Evolutionary conservation across 2,888 invertebrate genomes (phyloP), one percentile per base, ranked within the genome.

Genomic region (Sinopyrophorus schimmeli): DNA sequence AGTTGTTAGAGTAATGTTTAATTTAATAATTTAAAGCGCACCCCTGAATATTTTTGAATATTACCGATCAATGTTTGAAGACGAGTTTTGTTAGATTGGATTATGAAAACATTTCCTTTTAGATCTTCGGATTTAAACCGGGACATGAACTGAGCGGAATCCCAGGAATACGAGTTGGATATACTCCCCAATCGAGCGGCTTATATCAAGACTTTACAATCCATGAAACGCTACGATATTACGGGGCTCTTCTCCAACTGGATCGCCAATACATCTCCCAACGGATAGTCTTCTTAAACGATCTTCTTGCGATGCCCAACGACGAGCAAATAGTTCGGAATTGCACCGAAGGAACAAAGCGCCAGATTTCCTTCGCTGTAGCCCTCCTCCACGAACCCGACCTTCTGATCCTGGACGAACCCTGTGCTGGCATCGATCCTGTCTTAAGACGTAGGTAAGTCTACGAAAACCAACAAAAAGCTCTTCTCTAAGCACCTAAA

Each of bases 401-500:
- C 68, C 73, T 95, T 18, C 76, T 95, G 15, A 92, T 95, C 47
- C 73, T 95, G 61, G 94, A 95, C 66, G 94, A 95, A 67, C 94
- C 94, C 0, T 94, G 93, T 0, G 93, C 92, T 9, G 94, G 94
- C 0, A 77, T 94, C 43, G 94, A 94, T 75, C 94, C 94, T 1
- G 80, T 93, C 55, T 74, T 94, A 40, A 80, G 90, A 69, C 87
- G 89, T 71, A 83, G 83, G 89, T 87, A 70, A 73, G 27, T 30
- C 6, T n/a, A n/a, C n/a, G 9, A 37, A 21, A 5, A 30, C 1
- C 6, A 11, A 20, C 20, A 23, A 3, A n/a, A n/a, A n/a, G n/a
- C n/a, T n/a, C n/a, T n/a, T n/a, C n/a, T n/a, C n/a, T n/a, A n/a
- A n/a, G n/a, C 18, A 21, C 14, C 11, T 42, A 26, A 9, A 1